Evolutionary conservation across 1,140 invertebrate genomes (phyloP).

Genomic region (Pseudomyrmex pallidus): DNA sequence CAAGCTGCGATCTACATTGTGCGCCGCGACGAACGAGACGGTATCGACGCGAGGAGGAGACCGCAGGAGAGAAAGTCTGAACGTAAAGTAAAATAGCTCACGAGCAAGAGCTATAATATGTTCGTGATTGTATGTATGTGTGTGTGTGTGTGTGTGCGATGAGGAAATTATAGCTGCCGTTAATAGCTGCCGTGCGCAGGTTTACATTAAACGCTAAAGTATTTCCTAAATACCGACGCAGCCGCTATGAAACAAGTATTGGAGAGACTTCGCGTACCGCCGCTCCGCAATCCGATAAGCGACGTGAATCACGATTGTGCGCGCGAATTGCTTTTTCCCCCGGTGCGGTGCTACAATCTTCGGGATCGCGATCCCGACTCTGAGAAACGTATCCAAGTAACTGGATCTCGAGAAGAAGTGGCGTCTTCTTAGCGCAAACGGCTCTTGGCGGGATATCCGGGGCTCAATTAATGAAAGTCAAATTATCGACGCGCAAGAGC

Average conservation of each 20-base stretch:
- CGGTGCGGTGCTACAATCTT: neutral
- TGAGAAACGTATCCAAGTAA: slow-evolving; percentile 1
- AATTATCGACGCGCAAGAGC: slow-evolving; percentile 35
- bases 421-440: neutral
- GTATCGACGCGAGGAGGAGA: neutral
- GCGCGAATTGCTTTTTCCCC: slow-evolving; percentile 20
- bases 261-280: slow-evolving; percentile 14
- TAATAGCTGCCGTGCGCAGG: neutral
- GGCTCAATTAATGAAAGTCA: slow-evolving; percentile 41
- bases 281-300: slow-evolving; percentile 21
- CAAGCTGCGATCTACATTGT: neutral
- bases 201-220: slow-evolving; percentile 4
- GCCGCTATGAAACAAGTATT: neutral
- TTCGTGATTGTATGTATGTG: neutral
- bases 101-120: slow-evolving; percentile 2
- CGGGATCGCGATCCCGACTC: slow-evolving; percentile 8
- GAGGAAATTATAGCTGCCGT: slow-evolving; percentile 13
- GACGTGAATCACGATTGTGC: slow-evolving; percentile 24
- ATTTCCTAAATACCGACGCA: slow-evolving; percentile 35
- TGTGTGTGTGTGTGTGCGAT: neutral
- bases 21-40: neutral
- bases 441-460: slow-evolving; percentile 33
- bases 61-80: slow-evolving; percentile 6
- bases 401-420: neutral
- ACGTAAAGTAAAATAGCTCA: neutral